Evolutionary conservation across 2,797 vertebrate genomes (phyloP), one percentile per base, ranked within the genome.

Genomic region (Sebastes taczanowskii): DNA sequence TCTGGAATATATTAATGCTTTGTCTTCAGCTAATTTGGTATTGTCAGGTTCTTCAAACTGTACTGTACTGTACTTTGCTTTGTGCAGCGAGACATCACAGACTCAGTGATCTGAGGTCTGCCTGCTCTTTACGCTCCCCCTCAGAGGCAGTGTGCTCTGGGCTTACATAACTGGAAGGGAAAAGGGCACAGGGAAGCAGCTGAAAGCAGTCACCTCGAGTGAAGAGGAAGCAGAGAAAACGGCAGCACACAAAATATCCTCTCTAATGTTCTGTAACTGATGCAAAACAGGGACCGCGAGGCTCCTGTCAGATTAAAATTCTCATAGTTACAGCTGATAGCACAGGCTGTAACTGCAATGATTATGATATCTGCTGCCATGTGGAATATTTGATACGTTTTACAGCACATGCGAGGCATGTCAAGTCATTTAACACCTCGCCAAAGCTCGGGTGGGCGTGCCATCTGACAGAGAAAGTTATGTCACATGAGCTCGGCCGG

Each of bases 161-260:
- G 68, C 86, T 94, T 93, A 91, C 74, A 62, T 92, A 91, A 92
- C 74, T 23, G 11, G 38, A 56, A 82, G 74, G 66, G 56, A 78
- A 81, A 90, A 84, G 86, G 84, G 72, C 87, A 68, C 72, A 23
- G 66, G 59, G 64, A 84, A 72, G 71, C 78, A 78, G 79, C 87
- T 79, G 77, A 89, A 86, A 83, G 74, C 72, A 63, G 71, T 72
- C 56, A 74, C 76, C 32, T 86, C 65, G 38, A 70, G 81, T 77
- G 62, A 56, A 81, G 81, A 72, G 56, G 72, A 74, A 49, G 81
- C 76, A 42, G 35, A 64, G 69, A 55, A 71, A 73, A 59, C 32
- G 16, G 71, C 58, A 74, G 78, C 27, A 23, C 6, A 5, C 2
- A 53, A 55, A 74, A 71, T 56, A 18, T 3, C 46, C 29, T 42